These are phyloP conservation scores for Cyclina sinensis DNA, from an alignment of 1,140 invertebrate genomes.

Conservation along the genomic window DNA sequence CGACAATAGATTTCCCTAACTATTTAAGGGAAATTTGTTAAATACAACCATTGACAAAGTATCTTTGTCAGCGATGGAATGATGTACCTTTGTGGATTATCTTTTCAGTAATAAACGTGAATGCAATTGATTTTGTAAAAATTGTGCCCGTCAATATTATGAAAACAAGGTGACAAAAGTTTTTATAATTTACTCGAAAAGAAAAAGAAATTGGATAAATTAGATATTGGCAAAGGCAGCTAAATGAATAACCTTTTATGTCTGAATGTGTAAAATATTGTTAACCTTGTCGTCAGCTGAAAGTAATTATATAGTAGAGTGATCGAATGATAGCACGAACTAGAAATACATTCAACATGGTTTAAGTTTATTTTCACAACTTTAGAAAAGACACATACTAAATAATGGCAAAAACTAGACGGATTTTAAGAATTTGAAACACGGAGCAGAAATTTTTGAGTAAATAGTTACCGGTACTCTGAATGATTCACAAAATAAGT, in stretches of 20 bases:
- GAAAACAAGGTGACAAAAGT: background rate
- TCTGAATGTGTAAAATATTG: background rate
- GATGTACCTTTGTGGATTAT: background rate
- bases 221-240: conserved; percentile 1
- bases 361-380: background rate
- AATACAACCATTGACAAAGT: conserved; percentile 19
- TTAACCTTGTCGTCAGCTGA: background rate
- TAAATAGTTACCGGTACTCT: background rate
- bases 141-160: background rate
- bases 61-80: background rate
- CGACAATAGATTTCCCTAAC: background rate
- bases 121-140: conserved; percentile 22
- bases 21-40: conserved; percentile 43
- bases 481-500: background rate
- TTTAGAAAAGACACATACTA: conserved; percentile 5
- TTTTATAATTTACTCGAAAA: conserved; percentile 7
- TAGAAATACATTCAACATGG: conserved; percentile 2
- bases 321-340: background rate
- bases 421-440: background rate
- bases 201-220: conserved; percentile 3
- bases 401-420: background rate
- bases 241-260: conserved; percentile 1
- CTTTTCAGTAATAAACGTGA: background rate
- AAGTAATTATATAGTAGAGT: conserved; percentile 11
- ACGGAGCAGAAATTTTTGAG: background rate